A percentile compares a stretch with the other conserved stretches of the same genome.
These are phyloP conservation scores for Vanessa atalanta DNA, from an alignment of 1,140 invertebrate species.

Conservation along the genomic window DNA sequence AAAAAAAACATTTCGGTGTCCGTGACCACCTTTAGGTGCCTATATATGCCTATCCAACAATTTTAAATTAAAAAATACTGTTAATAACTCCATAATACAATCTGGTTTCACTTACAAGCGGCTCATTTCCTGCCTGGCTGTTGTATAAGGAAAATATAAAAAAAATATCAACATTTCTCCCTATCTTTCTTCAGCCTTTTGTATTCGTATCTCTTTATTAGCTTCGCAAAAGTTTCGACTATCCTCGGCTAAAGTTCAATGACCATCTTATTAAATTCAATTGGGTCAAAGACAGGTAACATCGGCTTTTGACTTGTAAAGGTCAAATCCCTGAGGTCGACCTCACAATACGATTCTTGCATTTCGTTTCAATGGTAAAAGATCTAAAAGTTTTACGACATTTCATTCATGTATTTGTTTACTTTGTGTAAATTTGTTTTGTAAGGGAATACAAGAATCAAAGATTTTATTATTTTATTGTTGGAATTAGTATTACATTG, in stretches of 20 bases:
- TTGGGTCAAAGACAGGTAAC: constrained; percentile 4
- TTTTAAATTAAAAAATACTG: too few relatives aligned
- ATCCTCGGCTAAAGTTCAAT: constrained; percentile 4
- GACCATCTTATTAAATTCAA: constrained; percentile 8
- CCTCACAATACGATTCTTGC: neutral
- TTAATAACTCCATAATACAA: too few relatives aligned
- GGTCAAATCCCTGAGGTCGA: neutral
- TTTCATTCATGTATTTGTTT: neutral
- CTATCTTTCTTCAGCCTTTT: neutral
- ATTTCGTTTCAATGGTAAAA: neutral
- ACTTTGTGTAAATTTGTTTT: too few relatives aligned
- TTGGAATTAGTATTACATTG: too few relatives aligned
- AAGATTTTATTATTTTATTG: too few relatives aligned
- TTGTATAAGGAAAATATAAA: neutral
- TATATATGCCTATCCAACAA: too few relatives aligned
- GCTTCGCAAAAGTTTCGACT: neutral
- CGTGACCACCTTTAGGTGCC: too few relatives aligned
- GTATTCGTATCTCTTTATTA: constrained; percentile 2
- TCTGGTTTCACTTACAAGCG: too few relatives aligned
- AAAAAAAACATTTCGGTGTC: too few relatives aligned
- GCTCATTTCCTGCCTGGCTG: neutral
- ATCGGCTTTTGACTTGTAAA: constrained; percentile 6
- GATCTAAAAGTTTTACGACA: neutral
- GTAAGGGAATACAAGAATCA: too few relatives aligned
- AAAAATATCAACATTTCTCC: neutral